phyloP scores from a whole-genome alignment of 2,888 invertebrate genomes.

The Phytoseiulus persimilis region DNA sequence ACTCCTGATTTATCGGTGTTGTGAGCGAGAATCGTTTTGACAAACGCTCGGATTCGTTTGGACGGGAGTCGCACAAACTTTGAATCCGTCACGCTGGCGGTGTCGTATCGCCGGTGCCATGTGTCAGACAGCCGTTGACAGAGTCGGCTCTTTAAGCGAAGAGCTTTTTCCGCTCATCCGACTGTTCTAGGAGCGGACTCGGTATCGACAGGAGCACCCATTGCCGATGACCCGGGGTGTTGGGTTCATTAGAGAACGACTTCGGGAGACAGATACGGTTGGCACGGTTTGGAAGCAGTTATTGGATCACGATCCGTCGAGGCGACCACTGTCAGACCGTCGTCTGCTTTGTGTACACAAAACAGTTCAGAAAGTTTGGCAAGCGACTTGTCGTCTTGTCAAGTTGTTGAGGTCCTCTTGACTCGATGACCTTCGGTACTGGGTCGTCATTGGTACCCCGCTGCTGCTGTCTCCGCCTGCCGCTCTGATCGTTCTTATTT shows the following conservation, averaged over 20 bases:
- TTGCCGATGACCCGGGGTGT: background rate
- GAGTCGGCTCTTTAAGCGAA: background rate
- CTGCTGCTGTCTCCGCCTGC: background rate
- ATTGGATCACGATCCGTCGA: background rate
- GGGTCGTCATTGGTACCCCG: background rate
- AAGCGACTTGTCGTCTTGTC: background rate
- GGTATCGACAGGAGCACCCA: background rate
- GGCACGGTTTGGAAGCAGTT: background rate
- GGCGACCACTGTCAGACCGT: background rate
- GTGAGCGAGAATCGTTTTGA: no score
- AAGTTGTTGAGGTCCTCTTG: conserved; percentile 5
- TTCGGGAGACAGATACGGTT: background rate
- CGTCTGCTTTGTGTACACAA: background rate
- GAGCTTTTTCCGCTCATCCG: background rate
- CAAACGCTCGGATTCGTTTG: no score
- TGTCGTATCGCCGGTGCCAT: background rate
- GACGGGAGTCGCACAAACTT: no score
- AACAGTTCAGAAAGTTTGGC: background rate
- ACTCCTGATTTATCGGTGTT: background rate
- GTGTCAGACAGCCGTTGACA: background rate
- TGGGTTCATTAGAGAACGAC: background rate
- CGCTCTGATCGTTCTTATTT: background rate
- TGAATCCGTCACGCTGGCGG: background rate
- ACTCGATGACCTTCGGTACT: background rate
- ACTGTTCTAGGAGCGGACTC: background rate